A percentile compares a stretch with the other conserved stretches of the same genome.
These are phyloP conservation scores for Phenganax stokvisi DNA, from an alignment of 92 coral and sea anemone genomes.

Conservation along the genomic window DNA sequence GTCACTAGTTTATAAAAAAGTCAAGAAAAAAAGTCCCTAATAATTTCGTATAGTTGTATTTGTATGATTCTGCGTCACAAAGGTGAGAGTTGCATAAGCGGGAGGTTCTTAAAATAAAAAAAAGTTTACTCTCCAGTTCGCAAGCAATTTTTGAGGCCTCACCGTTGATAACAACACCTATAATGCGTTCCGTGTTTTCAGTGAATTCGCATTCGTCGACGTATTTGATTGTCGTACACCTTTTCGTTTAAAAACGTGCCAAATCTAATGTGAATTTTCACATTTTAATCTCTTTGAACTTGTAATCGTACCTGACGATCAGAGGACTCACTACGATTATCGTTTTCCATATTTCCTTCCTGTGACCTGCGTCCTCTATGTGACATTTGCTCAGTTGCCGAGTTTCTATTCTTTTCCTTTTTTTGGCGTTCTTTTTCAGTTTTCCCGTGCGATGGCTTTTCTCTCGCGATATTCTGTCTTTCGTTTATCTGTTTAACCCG, in stretches of 20 bases:
- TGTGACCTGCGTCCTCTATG: slow-evolving; percentile 33
- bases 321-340: slow-evolving; percentile 16
- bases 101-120: too few species aligned
- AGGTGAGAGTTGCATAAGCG: too few species aligned
- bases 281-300: neutral
- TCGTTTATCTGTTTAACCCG: slow-evolving; percentile 61
- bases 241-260: too few species aligned
- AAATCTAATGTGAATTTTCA: neutral
- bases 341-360: slow-evolving; percentile 18
- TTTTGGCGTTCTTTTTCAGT: slow-evolving; percentile 15
- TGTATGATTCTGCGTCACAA: too few species aligned
- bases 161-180: too few species aligned
- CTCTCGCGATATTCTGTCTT: slow-evolving; percentile 43
- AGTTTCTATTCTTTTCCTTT: slow-evolving; percentile 54
- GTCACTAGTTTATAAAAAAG: too few species aligned
- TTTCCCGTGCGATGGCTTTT: slow-evolving; percentile 18
- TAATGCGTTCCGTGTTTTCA: too few species aligned
- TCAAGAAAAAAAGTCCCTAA: neutral
- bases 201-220: too few species aligned
- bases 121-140: too few species aligned
- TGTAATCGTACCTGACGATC: neutral
- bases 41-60: too few species aligned
- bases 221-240: too few species aligned
- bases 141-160: too few species aligned
- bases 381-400: slow-evolving; percentile 47